These are phyloP conservation scores for Phrynosoma platyrhinos DNA, from an alignment of 2,113 vertebrate species.

Conservation along the genomic window DNA sequence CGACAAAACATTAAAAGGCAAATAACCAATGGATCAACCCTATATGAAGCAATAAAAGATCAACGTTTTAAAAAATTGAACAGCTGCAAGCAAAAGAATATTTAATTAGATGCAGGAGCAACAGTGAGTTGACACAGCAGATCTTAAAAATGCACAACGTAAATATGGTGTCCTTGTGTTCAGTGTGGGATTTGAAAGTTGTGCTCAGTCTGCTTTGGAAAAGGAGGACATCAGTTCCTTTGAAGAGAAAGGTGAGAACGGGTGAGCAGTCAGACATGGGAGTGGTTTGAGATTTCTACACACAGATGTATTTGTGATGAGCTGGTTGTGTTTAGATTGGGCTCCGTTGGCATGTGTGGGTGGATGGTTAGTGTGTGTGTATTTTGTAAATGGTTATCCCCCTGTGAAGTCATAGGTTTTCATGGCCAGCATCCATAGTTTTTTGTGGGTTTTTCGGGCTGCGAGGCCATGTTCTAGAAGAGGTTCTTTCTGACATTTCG, in stretches of 20 bases:
- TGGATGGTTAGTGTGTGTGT: too few relatives aligned
- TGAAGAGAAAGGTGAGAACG: not conserved
- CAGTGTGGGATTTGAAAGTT: not conserved
- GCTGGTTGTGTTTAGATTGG: too few relatives aligned
- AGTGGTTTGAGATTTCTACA: not conserved
- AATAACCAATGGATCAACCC: not conserved
- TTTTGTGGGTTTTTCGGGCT: too few relatives aligned
- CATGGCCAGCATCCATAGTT: too few relatives aligned
- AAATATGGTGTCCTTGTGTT: not conserved
- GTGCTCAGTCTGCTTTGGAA: not conserved
- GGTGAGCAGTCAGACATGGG: not conserved
- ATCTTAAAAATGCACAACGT: not conserved
- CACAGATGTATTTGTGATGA: too few relatives aligned
- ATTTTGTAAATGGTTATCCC: too few relatives aligned
- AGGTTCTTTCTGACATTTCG: too few relatives aligned
- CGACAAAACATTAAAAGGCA: not conserved
- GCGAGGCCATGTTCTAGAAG: too few relatives aligned
- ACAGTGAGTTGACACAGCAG: not conserved
- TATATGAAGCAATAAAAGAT: not conserved
- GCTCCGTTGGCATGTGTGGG: too few relatives aligned
- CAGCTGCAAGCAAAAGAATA: not conserved
- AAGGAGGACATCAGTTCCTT: not conserved
- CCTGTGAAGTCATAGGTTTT: too few relatives aligned
- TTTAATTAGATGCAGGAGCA: not conserved
- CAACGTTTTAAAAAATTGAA: not conserved